Evolutionary conservation across 1,140 invertebrate species (phyloP).

Genomic region (Platyscapa corneri): DNA sequence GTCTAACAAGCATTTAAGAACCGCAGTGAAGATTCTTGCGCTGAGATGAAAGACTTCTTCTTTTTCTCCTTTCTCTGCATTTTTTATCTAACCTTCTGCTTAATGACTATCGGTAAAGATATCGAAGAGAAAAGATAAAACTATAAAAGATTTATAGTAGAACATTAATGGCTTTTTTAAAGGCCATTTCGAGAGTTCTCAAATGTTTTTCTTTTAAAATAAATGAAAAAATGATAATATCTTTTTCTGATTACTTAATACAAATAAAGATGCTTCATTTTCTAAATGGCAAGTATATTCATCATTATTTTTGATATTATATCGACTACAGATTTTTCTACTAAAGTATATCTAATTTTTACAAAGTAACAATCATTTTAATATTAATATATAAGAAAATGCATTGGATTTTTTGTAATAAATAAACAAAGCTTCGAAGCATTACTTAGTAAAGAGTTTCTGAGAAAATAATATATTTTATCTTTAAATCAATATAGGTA

Average conservation of each 20-base stretch:
- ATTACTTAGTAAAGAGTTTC: no score
- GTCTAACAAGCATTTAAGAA: conserved; percentile 54
- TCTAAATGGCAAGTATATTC: background rate
- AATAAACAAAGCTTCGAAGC: no score
- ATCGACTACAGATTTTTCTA: background rate
- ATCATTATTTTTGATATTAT: background rate
- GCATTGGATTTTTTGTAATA: no score
- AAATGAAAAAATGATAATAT: conserved; percentile 35
- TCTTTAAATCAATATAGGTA: no score
- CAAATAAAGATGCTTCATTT: background rate
- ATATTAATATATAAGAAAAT: no score
- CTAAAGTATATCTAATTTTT: no score
- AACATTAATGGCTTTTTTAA: conserved; percentile 49
- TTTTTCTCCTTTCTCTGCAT: conserved; percentile 30
- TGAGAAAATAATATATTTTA: no score
- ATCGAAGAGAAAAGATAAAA: conserved; percentile 38
- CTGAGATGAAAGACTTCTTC: background rate
- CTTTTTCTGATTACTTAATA: conserved; percentile 7
- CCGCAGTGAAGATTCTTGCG: conserved; percentile 18
- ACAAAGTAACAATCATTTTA: no score
- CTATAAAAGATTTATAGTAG: conserved; percentile 32
- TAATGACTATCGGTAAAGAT: conserved; percentile 35
- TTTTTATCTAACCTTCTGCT: conserved; percentile 34
- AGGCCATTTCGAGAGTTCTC: conserved; percentile 29
- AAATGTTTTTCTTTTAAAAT: conserved; percentile 39